Base-by-base conservation (phyloP, 2,888 invertebrate species). In the Ditula angustiorana region DNA sequence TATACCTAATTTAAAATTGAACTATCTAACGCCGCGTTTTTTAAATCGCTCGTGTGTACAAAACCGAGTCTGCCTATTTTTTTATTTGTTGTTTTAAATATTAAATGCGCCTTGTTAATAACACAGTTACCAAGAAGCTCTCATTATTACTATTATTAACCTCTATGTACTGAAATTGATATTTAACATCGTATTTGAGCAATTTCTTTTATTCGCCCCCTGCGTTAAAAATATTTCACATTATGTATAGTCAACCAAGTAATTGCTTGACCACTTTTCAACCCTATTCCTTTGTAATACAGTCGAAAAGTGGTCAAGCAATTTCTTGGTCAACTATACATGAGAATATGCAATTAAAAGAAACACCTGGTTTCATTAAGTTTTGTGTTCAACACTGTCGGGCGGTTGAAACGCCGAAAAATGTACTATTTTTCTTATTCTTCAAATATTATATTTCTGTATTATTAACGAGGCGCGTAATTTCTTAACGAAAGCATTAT, bases 31-130 rank as follows among this genome's bases (percentile, higher is more conserved):
- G 78, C 77, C 77, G 75, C 79, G 80, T 76, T 76, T 78, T 76
- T 63, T 55, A 26, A n/a, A 44, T 5, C 35, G 59, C 61, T 68
- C 71, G 76, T 86, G 80, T 81, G 76, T 60, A 16, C 70, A 66
- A 66, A 69, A 71, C 69, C 63, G 70, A 75, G 70, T 82, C n/a
- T n/a, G 81, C 79, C 82, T 81, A 81, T 80, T 76, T 77, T 37
- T 52, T 71, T 75, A 68, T 71, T 74, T 72, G 69, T 71, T 69
- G 71, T 71, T 70, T 74, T 71, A 68, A 71, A 68, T 70, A 68
- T 73, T 44, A 23, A 70, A n/a, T n/a, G 67, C 68, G 63, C 62
- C 70, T 66, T 69, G 62, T 67, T 66, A 64, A 69, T 55, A 61
- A 68, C 63, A 70, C 57, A 65, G 65, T 59, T 55, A 60, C 8